phyloP scores from a whole-genome alignment of 1,140 invertebrate species.

The Cataglyphis hispanica region DNA sequence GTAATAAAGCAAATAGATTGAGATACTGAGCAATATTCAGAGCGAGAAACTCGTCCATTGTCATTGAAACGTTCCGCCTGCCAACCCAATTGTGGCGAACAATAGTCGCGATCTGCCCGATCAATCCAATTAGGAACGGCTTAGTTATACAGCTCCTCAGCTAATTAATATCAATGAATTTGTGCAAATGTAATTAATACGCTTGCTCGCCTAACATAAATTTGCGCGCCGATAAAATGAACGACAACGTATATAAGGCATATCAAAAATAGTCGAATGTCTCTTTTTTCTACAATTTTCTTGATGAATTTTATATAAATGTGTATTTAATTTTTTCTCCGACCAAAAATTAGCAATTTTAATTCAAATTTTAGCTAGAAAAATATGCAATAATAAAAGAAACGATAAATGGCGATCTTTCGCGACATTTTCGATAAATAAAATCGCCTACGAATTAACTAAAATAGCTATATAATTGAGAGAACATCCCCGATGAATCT shows the following conservation, averaged over 20 bases:
- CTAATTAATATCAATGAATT: slow-evolving; percentile 45
- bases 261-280: neutral
- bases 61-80: slow-evolving; percentile 18
- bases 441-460: neutral
- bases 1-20: neutral
- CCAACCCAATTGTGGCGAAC: slow-evolving; percentile 23
- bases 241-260: neutral
- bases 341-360: neutral
- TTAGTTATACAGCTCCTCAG: slow-evolving; percentile 29
- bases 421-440: neutral
- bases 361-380: neutral
- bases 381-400: neutral
- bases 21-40: slow-evolving; percentile 7
- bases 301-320: neutral
- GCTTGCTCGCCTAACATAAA: neutral
- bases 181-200: neutral
- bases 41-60: slow-evolving; percentile 34
- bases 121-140: slow-evolving; percentile 49
- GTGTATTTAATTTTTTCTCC: neutral
- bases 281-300: neutral
- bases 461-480: neutral
- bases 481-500: neutral
- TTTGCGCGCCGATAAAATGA: neutral
- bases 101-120: slow-evolving; percentile 38
- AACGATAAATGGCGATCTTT: neutral